Conservation (phyloP, 64 coral and sea anemone genomes). For the Stylophora pistillata region DNA sequence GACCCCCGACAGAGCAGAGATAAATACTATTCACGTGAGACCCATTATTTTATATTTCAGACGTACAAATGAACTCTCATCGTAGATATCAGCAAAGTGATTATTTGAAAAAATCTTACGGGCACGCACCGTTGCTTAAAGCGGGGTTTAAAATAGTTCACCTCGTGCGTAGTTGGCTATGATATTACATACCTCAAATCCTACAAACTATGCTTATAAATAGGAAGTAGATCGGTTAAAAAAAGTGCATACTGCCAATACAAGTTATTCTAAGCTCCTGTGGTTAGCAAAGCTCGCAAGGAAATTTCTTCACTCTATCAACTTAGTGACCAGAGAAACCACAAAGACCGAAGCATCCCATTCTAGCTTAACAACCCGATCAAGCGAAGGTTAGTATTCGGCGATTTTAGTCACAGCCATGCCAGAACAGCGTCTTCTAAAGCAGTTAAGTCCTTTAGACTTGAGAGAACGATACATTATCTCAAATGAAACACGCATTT, state of each 20-base stretch:
- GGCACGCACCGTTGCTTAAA: too few species aligned
- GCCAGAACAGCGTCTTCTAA: not conserved
- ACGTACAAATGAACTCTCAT: too few species aligned
- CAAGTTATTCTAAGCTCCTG: not conserved
- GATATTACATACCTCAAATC: not conserved
- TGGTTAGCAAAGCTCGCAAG: not conserved
- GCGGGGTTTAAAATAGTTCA: not conserved
- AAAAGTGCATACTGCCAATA: not conserved
- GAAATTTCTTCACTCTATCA: slow-evolving; percentile 3
- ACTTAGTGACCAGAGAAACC: slow-evolving; percentile 12
- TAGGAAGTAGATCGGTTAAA: not conserved
- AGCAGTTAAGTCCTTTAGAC: too few species aligned
- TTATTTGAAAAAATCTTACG: too few species aligned
- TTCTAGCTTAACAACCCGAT: slow-evolving; percentile 29
- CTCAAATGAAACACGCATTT: not conserved
- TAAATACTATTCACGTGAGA: too few species aligned
- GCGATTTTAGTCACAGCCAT: not conserved
- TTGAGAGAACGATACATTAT: not conserved
- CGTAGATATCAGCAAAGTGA: too few species aligned
- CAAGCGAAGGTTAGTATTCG: not conserved
- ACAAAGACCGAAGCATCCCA: not conserved
- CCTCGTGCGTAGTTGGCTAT: not conserved
- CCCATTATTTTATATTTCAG: too few species aligned
- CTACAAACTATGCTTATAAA: not conserved
- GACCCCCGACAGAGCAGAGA: too few species aligned